These are phyloP conservation scores for Huso huso DNA, from an alignment of 2,797 vertebrate species.

Conservation along the genomic window DNA sequence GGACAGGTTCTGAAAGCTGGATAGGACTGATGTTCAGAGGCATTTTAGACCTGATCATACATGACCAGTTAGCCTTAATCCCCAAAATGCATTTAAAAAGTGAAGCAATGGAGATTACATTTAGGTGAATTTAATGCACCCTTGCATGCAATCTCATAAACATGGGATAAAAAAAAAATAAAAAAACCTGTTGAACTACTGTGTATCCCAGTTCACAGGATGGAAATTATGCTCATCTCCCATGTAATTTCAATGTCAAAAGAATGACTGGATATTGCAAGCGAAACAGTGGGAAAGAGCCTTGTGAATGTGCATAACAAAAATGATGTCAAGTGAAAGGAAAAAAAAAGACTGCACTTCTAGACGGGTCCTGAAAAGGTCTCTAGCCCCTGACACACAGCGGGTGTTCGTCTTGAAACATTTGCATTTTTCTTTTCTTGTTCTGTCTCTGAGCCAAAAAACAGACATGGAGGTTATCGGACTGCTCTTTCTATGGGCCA, in stretches of 20 bases:
- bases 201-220: too few species aligned
- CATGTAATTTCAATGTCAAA: slow-evolving; percentile 48
- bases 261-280: slow-evolving; percentile 33
- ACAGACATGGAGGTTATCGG: neutral
- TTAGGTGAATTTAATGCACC: too few species aligned
- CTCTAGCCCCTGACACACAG: slow-evolving; percentile 32
- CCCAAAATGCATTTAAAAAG: too few species aligned
- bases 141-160: too few species aligned
- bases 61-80: too few species aligned
- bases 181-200: too few species aligned
- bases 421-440: neutral
- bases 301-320: slow-evolving; percentile 30
- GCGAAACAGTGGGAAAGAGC: slow-evolving; percentile 21
- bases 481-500: slow-evolving; percentile 22
- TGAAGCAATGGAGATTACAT: too few species aligned
- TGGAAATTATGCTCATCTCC: too few species aligned
- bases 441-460: neutral
- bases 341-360: slow-evolving; percentile 32
- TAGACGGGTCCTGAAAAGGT: slow-evolving; percentile 49
- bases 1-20: too few species aligned
- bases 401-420: slow-evolving; percentile 28
- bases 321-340: slow-evolving; percentile 24
- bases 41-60: too few species aligned
- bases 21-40: too few species aligned
- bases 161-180: too few species aligned